Percentiles rank a stretch among this genome's conserved stretches.
Evolutionary conservation across 2,888 invertebrate genomes (phyloP).

Genomic region (Ceriagrion tenellum): DNA sequence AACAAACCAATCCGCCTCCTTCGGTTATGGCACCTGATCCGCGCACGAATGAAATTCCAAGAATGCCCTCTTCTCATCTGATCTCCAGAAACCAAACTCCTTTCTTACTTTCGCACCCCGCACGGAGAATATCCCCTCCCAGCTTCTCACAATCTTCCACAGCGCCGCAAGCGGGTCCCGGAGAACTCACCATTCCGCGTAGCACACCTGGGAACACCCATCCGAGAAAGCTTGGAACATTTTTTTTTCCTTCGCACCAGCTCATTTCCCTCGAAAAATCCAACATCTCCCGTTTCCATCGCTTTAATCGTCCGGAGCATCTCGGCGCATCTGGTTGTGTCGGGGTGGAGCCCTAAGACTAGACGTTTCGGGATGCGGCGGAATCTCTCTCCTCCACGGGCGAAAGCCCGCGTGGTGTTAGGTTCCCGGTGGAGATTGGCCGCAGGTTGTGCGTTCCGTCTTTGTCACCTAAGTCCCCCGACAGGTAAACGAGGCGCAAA

Average conservation of each 20-base stretch:
- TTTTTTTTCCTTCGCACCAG: neutral
- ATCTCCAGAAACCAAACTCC: neutral
- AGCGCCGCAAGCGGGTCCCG: neutral
- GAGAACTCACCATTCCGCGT: neutral
- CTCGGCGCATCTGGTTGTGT: neutral
- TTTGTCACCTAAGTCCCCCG: neutral
- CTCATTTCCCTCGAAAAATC: neutral
- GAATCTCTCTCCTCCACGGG: neutral
- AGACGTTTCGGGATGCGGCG: neutral
- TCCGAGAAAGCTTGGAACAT: neutral
- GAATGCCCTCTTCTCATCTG: neutral
- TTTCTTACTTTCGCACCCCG: neutral
- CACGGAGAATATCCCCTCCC: neutral
- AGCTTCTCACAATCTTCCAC: neutral
- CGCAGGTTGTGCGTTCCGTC: neutral
- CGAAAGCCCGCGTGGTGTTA: neutral
- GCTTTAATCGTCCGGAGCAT: neutral
- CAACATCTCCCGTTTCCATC: slow-evolving; percentile 4
- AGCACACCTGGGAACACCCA: neutral
- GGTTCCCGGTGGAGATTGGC: neutral
- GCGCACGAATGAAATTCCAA: slow-evolving; percentile 11
- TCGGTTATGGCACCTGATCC: slow-evolving; percentile 40
- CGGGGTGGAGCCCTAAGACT: neutral
- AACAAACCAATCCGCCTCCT: slow-evolving; percentile 19
- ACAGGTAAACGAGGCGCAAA: neutral